Evolutionary conservation across 2,113 vertebrate species (phyloP).

Genomic region (Arenaria interpres): DNA sequence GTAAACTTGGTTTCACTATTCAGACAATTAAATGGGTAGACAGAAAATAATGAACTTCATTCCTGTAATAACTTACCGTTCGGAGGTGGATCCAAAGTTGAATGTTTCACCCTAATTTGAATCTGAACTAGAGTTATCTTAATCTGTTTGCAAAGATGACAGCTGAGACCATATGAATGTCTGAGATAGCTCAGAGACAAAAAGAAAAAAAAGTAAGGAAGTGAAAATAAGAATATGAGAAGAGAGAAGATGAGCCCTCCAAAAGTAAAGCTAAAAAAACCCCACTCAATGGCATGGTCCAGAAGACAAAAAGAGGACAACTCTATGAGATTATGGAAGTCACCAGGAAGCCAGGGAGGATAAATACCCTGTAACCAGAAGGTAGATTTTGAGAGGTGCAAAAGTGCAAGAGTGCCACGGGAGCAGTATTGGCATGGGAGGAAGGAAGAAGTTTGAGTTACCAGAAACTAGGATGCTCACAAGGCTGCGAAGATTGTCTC

Average conservation of each 20-base stretch:
- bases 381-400: neutral
- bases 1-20: neutral
- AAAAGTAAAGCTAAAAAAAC: neutral
- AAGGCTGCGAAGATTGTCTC: fast-evolving
- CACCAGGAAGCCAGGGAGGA: neutral
- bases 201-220: neutral
- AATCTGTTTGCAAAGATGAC: neutral
- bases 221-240: neutral
- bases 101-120: neutral
- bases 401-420: neutral
- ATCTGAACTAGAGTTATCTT: neutral
- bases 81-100: neutral
- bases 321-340: neutral
- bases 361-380: neutral
- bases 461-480: neutral
- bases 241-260: neutral
- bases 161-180: neutral
- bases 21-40: neutral
- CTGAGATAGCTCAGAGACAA: neutral
- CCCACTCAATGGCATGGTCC: neutral
- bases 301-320: neutral
- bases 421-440: neutral
- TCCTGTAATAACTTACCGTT: neutral
- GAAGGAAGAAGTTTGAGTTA: neutral
- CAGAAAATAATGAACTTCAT: neutral